Conservation (phyloP, 2,888 invertebrate genomes). For the Nephrotoma guestfalica region DNA sequence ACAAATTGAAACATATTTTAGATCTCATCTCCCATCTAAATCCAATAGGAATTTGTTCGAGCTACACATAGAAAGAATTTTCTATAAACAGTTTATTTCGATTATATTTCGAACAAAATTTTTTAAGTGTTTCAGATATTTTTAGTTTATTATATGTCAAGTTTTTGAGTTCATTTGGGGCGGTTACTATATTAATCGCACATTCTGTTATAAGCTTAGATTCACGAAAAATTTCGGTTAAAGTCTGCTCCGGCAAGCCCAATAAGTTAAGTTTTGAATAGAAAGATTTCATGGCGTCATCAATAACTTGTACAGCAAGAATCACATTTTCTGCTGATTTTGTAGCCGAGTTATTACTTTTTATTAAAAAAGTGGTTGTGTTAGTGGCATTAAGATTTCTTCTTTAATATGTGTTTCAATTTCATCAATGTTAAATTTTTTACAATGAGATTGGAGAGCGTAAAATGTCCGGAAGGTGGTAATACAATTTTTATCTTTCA, state of each 20-base stretch:
- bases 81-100: neutral
- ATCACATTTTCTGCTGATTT: neutral
- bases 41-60: neutral
- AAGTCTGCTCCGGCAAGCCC: neutral
- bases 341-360: neutral
- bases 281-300: neutral
- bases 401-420: neutral
- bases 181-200: neutral
- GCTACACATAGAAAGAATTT: neutral
- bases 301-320: neutral
- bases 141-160: neutral
- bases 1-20: neutral
- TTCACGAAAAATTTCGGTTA: no score
- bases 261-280: neutral
- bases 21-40: neutral
- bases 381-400: neutral
- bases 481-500: neutral
- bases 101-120: neutral
- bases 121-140: neutral
- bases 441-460: no score
- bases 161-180: neutral
- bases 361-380: neutral
- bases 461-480: no score
- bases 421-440: no score
- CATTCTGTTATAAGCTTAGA: no score